These are phyloP conservation scores for Valencia hispanica DNA, from an alignment of 2,797 vertebrate species.

Conservation along the genomic window DNA sequence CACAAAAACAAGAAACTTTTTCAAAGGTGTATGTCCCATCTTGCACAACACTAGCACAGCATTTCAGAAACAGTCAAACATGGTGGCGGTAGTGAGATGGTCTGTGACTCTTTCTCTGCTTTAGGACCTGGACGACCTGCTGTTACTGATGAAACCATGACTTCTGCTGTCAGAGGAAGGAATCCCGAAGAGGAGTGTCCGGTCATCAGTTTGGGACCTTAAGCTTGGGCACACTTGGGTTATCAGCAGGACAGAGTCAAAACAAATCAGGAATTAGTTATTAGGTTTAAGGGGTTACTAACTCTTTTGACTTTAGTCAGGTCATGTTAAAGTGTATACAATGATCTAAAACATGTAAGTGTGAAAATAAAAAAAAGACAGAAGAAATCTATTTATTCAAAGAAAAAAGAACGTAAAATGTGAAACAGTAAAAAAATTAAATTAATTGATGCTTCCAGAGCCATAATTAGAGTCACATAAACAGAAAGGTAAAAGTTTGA, in stretches of 20 bases:
- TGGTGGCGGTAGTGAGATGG: neutral
- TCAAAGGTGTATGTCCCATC: neutral
- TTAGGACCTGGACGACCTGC: neutral
- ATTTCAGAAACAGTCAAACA: neutral
- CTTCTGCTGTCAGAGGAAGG: neutral
- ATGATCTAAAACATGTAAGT: neutral
- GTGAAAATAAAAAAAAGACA: neutral
- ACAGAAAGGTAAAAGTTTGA: neutral
- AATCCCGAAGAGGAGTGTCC: neutral
- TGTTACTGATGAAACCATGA: neutral
- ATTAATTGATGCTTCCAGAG: neutral
- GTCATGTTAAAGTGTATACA: too few species aligned
- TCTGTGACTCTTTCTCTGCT: neutral
- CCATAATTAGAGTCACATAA: neutral
- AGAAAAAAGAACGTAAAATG: neutral
- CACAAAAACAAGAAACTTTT: neutral
- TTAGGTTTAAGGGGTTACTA: too few species aligned
- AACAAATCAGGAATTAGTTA: too few species aligned
- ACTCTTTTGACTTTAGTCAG: too few species aligned
- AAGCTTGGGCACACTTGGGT: neutral
- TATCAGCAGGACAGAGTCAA: neutral
- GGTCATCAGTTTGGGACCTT: neutral
- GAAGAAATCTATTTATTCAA: neutral
- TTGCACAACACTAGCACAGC: too few species aligned
- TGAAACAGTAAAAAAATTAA: too few species aligned